These are phyloP conservation scores for Orientallactaga bullata DNA, from an alignment of 2,113 vertebrate species.

Conservation along the genomic window DNA sequence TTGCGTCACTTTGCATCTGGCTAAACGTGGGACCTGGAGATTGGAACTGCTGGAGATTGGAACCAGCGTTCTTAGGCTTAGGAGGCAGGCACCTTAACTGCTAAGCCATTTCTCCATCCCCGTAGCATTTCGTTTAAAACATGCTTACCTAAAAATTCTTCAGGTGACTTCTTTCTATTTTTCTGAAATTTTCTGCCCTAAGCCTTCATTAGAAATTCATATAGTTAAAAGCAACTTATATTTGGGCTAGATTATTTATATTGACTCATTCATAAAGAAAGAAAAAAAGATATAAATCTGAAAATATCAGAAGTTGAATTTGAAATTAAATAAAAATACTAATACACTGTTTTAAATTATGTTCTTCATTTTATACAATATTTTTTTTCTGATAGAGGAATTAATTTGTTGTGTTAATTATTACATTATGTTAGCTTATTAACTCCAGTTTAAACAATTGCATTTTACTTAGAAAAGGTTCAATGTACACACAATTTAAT, in stretches of 20 bases:
- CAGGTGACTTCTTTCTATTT: background rate
- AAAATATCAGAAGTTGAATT: background rate
- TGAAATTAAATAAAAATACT: background rate
- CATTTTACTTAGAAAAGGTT: background rate
- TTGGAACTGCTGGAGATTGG: too few species aligned
- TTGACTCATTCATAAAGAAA: background rate
- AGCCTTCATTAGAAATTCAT: background rate
- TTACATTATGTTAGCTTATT: background rate
- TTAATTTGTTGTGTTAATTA: constrained; percentile 17
- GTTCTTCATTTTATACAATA: background rate
- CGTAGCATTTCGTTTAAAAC: background rate
- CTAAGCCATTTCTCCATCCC: background rate
- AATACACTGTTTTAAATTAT: background rate
- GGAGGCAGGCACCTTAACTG: too few species aligned
- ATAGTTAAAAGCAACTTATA: background rate
- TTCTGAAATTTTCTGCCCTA: background rate
- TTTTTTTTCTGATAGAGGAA: rapidly evolving
- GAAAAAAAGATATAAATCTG: background rate
- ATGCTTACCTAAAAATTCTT: background rate
- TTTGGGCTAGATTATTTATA: background rate
- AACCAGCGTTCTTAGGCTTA: too few species aligned
- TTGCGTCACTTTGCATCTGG: too few species aligned
- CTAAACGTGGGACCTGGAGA: too few species aligned
- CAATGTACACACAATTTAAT: background rate
- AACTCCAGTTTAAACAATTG: background rate